Evolutionary conservation across 2,888 invertebrate genomes (phyloP).

Genomic region (Diarsia dahlii): DNA sequence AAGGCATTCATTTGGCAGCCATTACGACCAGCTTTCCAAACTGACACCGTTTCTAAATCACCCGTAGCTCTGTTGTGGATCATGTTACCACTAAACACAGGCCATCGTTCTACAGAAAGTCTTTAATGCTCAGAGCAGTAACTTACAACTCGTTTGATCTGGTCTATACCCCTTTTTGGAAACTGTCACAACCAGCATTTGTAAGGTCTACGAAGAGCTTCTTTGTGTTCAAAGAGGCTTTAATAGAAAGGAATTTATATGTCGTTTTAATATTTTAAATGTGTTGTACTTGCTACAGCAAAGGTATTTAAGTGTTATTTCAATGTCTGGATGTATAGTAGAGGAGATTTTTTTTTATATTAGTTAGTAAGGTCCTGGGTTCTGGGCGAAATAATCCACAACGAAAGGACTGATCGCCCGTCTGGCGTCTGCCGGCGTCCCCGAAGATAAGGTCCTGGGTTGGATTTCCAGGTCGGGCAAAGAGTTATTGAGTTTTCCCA

Average conservation of each 20-base stretch:
- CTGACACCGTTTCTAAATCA: background rate
- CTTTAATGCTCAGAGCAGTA: slow-evolving; percentile 10
- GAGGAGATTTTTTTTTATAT: too few relatives aligned
- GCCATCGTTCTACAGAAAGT: background rate
- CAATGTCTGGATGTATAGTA: too few relatives aligned
- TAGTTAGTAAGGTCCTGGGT: too few relatives aligned
- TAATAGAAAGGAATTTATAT: background rate
- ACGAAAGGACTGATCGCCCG: too few relatives aligned
- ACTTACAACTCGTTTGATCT: background rate
- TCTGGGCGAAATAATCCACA: too few relatives aligned
- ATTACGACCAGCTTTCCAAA: background rate
- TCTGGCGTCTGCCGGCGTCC: too few relatives aligned
- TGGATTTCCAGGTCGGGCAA: too few relatives aligned
- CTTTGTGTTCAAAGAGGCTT: slow-evolving; percentile 13
- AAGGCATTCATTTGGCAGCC: background rate
- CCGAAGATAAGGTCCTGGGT: too few relatives aligned
- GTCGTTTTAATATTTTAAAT: background rate
- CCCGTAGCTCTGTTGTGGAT: too few relatives aligned
- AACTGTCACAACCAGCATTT: slow-evolving; percentile 1
- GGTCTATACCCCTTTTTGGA: slow-evolving; percentile 1
- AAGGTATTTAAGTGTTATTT: too few relatives aligned
- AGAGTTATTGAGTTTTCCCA: too few relatives aligned
- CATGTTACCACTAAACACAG: background rate
- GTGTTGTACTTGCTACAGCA: too few relatives aligned
- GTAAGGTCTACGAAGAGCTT: background rate